Evolutionary conservation across 1,140 invertebrate species (phyloP).

Genomic region (Trichonephila clavata): DNA sequence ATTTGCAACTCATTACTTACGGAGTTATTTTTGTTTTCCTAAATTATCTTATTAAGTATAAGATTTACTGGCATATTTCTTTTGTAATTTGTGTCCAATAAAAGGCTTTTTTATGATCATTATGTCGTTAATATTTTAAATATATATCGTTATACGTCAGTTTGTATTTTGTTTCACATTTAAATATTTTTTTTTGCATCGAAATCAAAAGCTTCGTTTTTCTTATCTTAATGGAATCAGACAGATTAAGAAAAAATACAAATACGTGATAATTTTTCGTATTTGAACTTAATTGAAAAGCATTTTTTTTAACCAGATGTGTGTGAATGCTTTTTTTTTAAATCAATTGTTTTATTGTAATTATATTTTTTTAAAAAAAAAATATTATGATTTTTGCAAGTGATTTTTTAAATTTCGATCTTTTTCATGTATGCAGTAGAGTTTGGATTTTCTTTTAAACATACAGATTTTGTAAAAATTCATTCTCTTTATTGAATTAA

Average conservation of each 20-base stretch:
- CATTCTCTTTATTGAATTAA: too few species aligned
- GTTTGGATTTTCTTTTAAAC: too few species aligned
- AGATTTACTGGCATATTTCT: background rate
- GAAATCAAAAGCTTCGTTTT: background rate
- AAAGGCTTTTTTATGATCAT: background rate
- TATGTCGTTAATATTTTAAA: conserved; percentile 7
- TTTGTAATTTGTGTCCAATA: background rate
- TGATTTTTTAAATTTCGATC: too few species aligned
- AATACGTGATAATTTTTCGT: too few species aligned
- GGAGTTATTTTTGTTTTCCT: background rate
- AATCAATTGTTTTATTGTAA: too few species aligned
- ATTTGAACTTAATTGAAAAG: too few species aligned
- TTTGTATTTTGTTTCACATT: background rate
- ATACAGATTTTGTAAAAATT: too few species aligned
- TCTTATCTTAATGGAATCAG: background rate
- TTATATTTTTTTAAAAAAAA: too few species aligned
- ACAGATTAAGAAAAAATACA: background rate
- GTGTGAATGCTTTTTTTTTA: too few species aligned
- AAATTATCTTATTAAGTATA: conserved; percentile 15
- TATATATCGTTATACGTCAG: background rate
- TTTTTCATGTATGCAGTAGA: too few species aligned
- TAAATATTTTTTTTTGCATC: background rate
- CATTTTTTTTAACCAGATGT: too few species aligned
- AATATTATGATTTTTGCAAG: too few species aligned
- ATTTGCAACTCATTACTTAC: background rate